Base-by-base conservation (phyloP, 2,797 vertebrate species). In the Fratercula arctica region DNA sequence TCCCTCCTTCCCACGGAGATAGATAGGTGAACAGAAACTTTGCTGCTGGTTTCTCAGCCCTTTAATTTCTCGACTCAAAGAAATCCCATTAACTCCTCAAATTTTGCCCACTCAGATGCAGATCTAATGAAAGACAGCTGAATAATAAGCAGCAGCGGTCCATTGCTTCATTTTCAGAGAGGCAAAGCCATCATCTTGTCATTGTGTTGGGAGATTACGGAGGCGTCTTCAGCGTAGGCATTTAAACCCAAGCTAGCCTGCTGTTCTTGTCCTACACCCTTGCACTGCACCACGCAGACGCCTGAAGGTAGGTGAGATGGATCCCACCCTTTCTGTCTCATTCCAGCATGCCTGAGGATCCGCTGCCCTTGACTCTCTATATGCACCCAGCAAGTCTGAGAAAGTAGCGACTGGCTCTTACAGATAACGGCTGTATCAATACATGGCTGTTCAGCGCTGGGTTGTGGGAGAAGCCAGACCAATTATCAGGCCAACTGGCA, bases 281-380 rank as follows among this genome's bases (percentile, higher is more conserved):
- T 1, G 1, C 13, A 9, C 16, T 48, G 13, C 5, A 2, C 43
- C 74, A 18, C 1, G 1, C 26, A 67, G 26, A 18, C 24, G 11
- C 39, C 26, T 79, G n/a, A 68, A 73, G 28, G 35, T 9, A 68
- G 19, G 4, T 1, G 12, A 84, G 73, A 53, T 41, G 61, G 7
- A 50, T 41, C 29, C 29, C 35, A 78, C 10, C 15, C 1, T 0
- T 48, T n/a, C 37, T 50, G 12, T 37, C 23, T 82, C 8, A n/a
- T 77, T 92, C 37, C 67, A 89, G n/a, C 8, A 33, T 53, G n/a
- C 26, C 73, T 80, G 48, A 70, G 41, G 16, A 78, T 54, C 35
- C 78, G 45, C 23, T 64, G 31, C 13, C 31, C 35, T 54, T 13
- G 41, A 48, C 15, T 54, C 20, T 45, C 26, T 48, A 2, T 1